Evolutionary conservation across 2,888 invertebrate genomes (phyloP).

Genomic region (Dusona sp.): DNA sequence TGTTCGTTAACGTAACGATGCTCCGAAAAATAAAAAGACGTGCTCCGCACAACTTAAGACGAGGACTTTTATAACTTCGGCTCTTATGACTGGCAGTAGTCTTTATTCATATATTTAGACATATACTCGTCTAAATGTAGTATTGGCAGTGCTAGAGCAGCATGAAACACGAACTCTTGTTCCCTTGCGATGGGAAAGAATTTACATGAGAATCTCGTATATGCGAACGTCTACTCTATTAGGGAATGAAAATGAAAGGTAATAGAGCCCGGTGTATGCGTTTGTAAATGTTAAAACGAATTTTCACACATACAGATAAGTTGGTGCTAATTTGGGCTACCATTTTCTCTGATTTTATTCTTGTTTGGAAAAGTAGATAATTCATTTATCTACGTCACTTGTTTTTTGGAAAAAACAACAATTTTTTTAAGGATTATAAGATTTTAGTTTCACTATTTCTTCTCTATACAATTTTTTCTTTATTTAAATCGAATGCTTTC

Average conservation of each 20-base stretch:
- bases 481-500: not conserved
- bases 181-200: constrained; percentile 66
- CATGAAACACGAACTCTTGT: constrained; percentile 47
- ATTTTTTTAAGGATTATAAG: not conserved
- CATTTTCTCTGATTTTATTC: not conserved
- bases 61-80: not conserved
- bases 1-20: not conserved
- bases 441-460: not conserved
- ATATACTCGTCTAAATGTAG: not conserved
- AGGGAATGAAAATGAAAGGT: constrained; percentile 66
- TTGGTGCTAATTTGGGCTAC: not conserved
- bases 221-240: constrained; percentile 51
- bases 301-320: not conserved
- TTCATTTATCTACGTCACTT: not conserved
- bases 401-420: not conserved
- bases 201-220: constrained; percentile 68
- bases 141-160: constrained; percentile 34
- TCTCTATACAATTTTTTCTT: not conserved
- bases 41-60: not conserved
- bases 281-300: not conserved
- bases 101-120: not conserved
- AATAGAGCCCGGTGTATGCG: constrained; percentile 33
- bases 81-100: constrained; percentile 20
- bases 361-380: not conserved
- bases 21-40: constrained; percentile 8